Evolutionary conservation across 2,113 vertebrate species (phyloP), one percentile per base, ranked within the genome.

Genomic region (Microcebus griseorufus): DNA sequence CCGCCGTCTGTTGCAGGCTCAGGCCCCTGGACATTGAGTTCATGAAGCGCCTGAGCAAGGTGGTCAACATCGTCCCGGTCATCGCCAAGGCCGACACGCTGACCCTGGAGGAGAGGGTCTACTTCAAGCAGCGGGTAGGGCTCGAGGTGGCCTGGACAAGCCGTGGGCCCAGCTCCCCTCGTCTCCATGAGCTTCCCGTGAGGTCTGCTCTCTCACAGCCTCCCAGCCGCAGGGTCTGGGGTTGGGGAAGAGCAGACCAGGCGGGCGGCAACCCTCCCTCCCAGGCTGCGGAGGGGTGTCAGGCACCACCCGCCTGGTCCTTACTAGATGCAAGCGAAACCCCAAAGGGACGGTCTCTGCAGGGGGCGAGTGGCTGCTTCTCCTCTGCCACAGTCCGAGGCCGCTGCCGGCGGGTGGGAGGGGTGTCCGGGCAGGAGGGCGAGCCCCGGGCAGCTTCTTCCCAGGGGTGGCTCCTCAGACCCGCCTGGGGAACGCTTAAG

Each of bases 31-130:
- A 99, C 98, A 99, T 99, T 29, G 99, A 99, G 98, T 99, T 99
- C 98, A 99, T 99, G 99, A 99, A 99, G 69, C 99, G 99, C 70
- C 99, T 99, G 79, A 99, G 99, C 98, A 99, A 99, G 97, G 99
- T 99, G 98, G 99, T 99, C 93, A 99, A 99, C 99, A 99, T 99
- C 0, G 99, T 99, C 9, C 99, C 99, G 0, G 99, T 99, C 98
- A 99, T 99, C 1, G 99, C 99, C 87, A 99, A 99, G 97, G 99
- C 99, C 0, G 99, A 99, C 99, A 99, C 99, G 0, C 98, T 99
- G 95, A 99, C 99, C 58, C 99, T 99, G 98, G 99, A 99, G 97
- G 99, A 99, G 98, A 99, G 99, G 96, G 99, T 99, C 96, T 98
- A 98, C 98, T 99, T 99, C 98, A 99, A 99, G 94, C 99, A 99